Evolutionary conservation across 2,113 vertebrate species (phyloP), one percentile per base, ranked within the genome.

Genomic region (Struthio camelus): DNA sequence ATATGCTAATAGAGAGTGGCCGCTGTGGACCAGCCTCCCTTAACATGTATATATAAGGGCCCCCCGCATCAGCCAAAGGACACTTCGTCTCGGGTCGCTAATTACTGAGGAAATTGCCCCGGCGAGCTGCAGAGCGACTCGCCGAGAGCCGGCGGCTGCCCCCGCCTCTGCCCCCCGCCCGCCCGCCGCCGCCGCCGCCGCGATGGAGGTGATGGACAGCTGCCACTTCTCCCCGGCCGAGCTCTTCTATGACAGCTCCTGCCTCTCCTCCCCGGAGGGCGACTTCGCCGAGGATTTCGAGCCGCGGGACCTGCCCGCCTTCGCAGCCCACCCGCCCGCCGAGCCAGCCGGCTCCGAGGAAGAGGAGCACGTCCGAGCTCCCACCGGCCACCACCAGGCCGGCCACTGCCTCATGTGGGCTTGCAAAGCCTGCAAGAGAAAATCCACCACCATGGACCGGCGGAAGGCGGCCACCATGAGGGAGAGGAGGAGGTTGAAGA

Each of bases 391-490:
- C 84, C 99, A 99, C 94, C 99, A 99, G 97, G 98, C 99, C 2
- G 99, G 99, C 20, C 99, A 98, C 97, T 99, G 99, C 97, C 99
- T 99, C 84, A 98, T 99, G 97, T 99, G 99, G 99, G 99, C 99
- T 96, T 99, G 99, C 97, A 99, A 99, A 97, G 99, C 99, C 14
- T 99, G 99, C 97, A 99, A 99, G 95, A 99, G 99, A 80, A 99
- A 99, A 95, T 98, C 99, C 85, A 99, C 98, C 96, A 99, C 98
- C 11, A 98, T 98, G 97, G 99, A 99, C 97, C 98, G 99, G 69
- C 93, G 99, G 46, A 98, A 99, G 96, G 99, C 99, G 1, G 99
- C 99, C 97, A 99, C 99, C 79, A 99, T 99, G 99, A 98, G 99
- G 1, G 99, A 99, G 97, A 98, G 99, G 56, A 98, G 99, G 78